Conservation (phyloP, 2,888 invertebrate genomes). For the Formica aserva region DNA sequence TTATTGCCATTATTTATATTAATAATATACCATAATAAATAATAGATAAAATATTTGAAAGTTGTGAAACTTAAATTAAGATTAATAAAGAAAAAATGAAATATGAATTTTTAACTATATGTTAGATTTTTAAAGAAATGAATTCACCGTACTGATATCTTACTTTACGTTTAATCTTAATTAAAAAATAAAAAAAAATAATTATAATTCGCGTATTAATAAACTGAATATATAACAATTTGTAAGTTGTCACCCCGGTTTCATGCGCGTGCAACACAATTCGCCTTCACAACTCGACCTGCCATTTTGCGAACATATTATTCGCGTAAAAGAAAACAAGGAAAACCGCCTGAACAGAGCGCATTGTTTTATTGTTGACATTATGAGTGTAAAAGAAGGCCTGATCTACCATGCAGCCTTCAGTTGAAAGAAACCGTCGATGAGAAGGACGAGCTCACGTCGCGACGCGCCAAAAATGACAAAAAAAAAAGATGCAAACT, state of each 20-base stretch:
- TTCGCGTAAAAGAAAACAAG: slow-evolving; percentile 61
- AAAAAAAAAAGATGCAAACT: slow-evolving; percentile 30
- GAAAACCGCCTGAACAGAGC: slow-evolving; percentile 58
- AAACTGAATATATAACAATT: slow-evolving; percentile 7
- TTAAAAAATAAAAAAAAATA: not conserved
- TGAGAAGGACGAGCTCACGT: slow-evolving; percentile 4
- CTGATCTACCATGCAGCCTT: slow-evolving; percentile 84
- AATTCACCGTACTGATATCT: not conserved
- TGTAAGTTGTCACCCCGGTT: slow-evolving; percentile 29
- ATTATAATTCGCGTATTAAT: not conserved
- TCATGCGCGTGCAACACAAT: slow-evolving; percentile 21
- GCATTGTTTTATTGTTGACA: slow-evolving; percentile 56
- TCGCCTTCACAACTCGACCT: slow-evolving; percentile 55
- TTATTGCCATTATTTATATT: not conserved
- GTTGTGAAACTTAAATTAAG: not conserved
- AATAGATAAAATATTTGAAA: not conserved
- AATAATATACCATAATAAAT: not conserved
- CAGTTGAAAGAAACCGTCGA: slow-evolving; percentile 72
- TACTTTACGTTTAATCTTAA: not conserved
- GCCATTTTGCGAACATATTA: slow-evolving; percentile 57
- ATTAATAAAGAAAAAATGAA: not conserved
- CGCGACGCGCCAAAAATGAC: slow-evolving; percentile 37
- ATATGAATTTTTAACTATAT: not conserved
- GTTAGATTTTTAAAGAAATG: not conserved
- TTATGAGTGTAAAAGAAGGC: slow-evolving; percentile 75